Percentiles rank a stretch among this genome's conserved stretches.
phyloP scores from a whole-genome alignment of 2,113 vertebrate genomes.

The Varanus komodoensis region DNA sequence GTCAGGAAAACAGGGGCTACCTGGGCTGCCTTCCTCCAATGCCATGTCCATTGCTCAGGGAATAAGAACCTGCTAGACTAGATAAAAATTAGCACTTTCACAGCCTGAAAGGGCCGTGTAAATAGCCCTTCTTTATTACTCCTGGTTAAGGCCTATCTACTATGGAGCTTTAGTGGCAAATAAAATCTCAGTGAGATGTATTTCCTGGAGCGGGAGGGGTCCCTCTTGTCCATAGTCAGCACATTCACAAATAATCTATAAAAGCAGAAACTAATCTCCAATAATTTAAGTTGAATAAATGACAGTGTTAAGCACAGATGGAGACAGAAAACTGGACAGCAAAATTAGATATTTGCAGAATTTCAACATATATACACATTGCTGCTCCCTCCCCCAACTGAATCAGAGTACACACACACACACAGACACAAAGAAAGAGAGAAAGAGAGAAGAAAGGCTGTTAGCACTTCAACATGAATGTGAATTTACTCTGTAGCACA shows the following conservation, averaged over 20 bases:
- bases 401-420: too few species aligned
- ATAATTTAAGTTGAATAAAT: not conserved
- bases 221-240: not conserved
- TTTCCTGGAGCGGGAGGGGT: not conserved
- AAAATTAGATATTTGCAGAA: not conserved
- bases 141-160: not conserved
- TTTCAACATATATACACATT: not conserved
- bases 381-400: too few species aligned
- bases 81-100: not conserved
- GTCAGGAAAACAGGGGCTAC: not conserved
- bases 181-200: not conserved
- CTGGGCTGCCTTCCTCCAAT: not conserved
- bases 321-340: not conserved
- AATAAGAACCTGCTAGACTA: not conserved
- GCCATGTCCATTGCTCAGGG: not conserved
- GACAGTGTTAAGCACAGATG: not conserved
- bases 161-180: not conserved
- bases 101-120: not conserved
- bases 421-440: too few species aligned
- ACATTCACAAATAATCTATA: not conserved
- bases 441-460: not conserved
- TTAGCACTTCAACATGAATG: slow-evolving; percentile 42
- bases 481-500: slow-evolving; percentile 31
- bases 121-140: not conserved
- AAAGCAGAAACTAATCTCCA: not conserved